Conservation (phyloP, 2,113 vertebrate species). For the Callipepla squamata region DNA sequence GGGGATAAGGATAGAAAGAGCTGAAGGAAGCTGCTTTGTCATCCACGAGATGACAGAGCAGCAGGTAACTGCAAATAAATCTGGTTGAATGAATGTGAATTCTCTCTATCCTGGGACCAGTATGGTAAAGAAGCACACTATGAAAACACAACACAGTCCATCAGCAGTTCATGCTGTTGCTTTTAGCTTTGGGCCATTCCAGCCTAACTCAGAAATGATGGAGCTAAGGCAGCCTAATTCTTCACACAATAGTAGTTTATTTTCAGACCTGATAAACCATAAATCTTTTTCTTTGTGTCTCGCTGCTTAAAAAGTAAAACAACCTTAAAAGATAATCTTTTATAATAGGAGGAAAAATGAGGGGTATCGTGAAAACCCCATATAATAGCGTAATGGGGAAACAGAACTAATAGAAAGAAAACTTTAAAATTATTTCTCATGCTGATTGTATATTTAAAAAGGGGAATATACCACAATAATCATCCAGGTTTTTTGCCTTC, state of each 20-base stretch:
- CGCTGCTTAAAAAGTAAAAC: background rate
- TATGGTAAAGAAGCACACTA: background rate
- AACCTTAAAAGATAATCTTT: background rate
- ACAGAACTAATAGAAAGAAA: conserved; percentile 1
- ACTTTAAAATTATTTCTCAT: conserved; percentile 33
- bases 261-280: conserved; percentile 8
- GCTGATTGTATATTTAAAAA: conserved; percentile 62
- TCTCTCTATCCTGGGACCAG: background rate
- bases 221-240: background rate
- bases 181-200: conserved; percentile 12
- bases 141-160: conserved; percentile 1
- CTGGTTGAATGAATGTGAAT: background rate
- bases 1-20: background rate
- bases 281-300: conserved; percentile 31
- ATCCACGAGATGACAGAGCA: conserved; percentile 1
- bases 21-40: conserved; percentile 14
- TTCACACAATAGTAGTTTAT: background rate
- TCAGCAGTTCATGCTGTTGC: conserved; percentile 16
- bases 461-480: conserved; percentile 66
- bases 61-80: background rate
- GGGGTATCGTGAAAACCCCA: background rate
- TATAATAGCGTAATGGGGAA: background rate
- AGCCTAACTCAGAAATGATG: background rate
- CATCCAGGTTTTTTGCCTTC: conserved; percentile 73
- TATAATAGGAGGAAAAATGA: background rate